Base-by-base conservation (phyloP, 2,888 invertebrate genomes). In the Cataglyphis livida region DNA sequence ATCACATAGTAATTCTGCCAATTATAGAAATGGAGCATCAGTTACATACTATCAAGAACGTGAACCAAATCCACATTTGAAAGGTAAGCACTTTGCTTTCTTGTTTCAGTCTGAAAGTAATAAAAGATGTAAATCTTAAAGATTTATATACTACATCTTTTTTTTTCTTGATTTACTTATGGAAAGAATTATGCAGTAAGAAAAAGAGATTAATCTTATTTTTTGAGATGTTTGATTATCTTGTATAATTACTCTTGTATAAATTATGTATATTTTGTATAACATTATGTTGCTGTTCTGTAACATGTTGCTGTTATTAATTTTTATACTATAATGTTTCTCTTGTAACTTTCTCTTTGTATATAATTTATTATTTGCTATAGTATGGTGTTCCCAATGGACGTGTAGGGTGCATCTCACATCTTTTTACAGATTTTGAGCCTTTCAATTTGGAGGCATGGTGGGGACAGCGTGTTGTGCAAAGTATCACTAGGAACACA, bases 381-480 rank as follows among this genome's bases (percentile, higher is more conserved):
- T 35, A 4, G 3, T 32, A 57, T 71, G 48, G 6, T 54, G 18
- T 57, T 0, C 3, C 18, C 7, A 7, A 0, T 18, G 71, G 0
- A 71, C 21, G 3, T 41, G 15, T 59, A 61, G 5, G 12, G n/a
- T 76, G n/a, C 12, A 21, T 74, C 59, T 48, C 57, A 61, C 62
- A 32, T 35, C 3, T 73, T 62, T 76, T 90, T 85, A 54, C 96
- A 92, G 97, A 97, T 95, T 97, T 97, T 94, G 96, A 97, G 93
- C 97, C 97, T 12, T 97, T 97, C 94, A 96, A 97, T 94, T 95
- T 97, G 85, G 97, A 97, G 91, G 97, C 97, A 91, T 97, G 96
- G 95, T 97, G 97, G 97, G 97, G 96, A 25, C 96, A 97, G 84
- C 96, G 97, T 82, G 95, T 96, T 85, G 96, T 97, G 79, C 97